A percentile compares a stretch with the other conserved stretches of the same genome.
These are phyloP conservation scores for Myotis lucifugus DNA, from an alignment of 2,113 vertebrate genomes.

Conservation along the genomic window DNA sequence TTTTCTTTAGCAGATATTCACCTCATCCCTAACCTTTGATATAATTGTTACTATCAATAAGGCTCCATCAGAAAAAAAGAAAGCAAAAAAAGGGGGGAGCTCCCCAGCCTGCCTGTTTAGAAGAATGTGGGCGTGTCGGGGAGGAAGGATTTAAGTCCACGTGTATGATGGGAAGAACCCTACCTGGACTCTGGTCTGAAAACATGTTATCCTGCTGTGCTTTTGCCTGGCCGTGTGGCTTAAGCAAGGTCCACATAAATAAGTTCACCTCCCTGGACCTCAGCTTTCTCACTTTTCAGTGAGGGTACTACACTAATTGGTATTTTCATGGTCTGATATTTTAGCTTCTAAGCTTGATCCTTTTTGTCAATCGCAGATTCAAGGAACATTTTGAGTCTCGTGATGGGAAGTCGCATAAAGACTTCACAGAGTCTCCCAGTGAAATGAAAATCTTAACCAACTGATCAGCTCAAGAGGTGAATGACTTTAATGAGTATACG, in stretches of 20 bases:
- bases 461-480: neutral
- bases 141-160: neutral
- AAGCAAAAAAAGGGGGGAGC: neutral
- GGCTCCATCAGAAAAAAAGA: neutral
- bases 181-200: neutral
- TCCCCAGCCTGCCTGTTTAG: neutral
- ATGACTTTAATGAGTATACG: neutral
- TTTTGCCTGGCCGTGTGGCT: neutral
- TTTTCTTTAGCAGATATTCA: neutral
- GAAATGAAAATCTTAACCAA: neutral
- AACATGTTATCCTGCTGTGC: neutral
- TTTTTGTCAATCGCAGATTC: neutral
- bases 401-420: neutral
- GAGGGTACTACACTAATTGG: neutral
- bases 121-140: neutral
- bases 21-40: neutral
- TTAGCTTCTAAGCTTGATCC: neutral
- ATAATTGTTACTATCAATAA: neutral
- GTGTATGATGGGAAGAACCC: neutral
- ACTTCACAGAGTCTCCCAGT: neutral
- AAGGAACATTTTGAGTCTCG: neutral
- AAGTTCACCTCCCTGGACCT: neutral
- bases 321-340: neutral
- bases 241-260: neutral
- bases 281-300: neutral